Percentiles rank a stretch among this genome's conserved stretches.
Conservation (phyloP, 2,888 invertebrate species). For the Sarcophaga variegata region DNA sequence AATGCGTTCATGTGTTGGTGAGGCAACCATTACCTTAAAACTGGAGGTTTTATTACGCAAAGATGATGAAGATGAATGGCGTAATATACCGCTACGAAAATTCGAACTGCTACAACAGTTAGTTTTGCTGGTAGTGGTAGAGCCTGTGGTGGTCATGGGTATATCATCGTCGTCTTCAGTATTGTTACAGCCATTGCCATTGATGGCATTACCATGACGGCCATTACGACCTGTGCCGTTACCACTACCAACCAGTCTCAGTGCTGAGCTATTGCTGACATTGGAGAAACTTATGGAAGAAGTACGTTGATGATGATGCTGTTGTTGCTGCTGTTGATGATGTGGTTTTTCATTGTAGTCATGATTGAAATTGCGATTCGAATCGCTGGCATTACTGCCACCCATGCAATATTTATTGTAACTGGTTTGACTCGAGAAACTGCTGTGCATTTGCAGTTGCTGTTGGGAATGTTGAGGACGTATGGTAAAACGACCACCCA, state of each 20-base stretch:
- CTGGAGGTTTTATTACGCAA: slow-evolving; percentile 72
- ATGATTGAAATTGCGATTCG: slow-evolving; percentile 77
- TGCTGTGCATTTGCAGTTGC: slow-evolving; percentile 78
- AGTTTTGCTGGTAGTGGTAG: slow-evolving; percentile 57
- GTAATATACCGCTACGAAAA: slow-evolving; percentile 75
- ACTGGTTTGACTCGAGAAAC: slow-evolving; percentile 70
- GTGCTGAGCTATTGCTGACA: slow-evolving; percentile 53
- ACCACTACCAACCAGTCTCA: slow-evolving; percentile 34
- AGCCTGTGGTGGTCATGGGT: slow-evolving; percentile 48
- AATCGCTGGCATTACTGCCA: slow-evolving; percentile 70
- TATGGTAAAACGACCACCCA: slow-evolving; percentile 81
- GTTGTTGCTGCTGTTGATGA: slow-evolving; percentile 54
- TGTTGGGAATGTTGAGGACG: slow-evolving; percentile 80
- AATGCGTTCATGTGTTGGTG: slow-evolving; percentile 55
- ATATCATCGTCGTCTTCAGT: slow-evolving; percentile 11
- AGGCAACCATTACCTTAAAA: slow-evolving; percentile 73
- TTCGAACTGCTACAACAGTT: slow-evolving; percentile 71
- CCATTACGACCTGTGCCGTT: slow-evolving; percentile 20
- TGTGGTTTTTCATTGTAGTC: slow-evolving; percentile 67
- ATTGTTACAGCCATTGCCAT: slow-evolving; percentile 28
- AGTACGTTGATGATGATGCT: slow-evolving; percentile 65
- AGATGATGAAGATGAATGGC: slow-evolving; percentile 75
- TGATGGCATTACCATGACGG: slow-evolving; percentile 34
- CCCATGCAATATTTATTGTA: slow-evolving; percentile 74
- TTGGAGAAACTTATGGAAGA: slow-evolving; percentile 69